phyloP scores from a whole-genome alignment of 2,888 invertebrate species.

The Macrophya alboannulata region DNA sequence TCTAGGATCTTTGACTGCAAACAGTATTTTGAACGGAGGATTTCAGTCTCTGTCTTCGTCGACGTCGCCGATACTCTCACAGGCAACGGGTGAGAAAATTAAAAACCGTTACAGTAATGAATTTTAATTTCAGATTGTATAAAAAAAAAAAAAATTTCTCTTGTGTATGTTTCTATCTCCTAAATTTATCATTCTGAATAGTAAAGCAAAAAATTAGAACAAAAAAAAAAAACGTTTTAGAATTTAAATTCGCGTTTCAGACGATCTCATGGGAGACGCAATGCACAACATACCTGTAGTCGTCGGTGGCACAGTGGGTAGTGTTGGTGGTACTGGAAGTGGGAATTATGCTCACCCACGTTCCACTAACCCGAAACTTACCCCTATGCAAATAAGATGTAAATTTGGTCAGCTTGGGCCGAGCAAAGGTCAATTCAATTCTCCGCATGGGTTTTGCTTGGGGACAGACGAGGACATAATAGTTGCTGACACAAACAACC shows the following conservation, averaged over 20 bases:
- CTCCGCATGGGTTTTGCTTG: conserved; percentile 98
- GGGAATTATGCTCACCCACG: conserved; percentile 75
- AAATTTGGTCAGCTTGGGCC: conserved; percentile 97
- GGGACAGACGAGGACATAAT: conserved; percentile 97
- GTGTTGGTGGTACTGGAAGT: conserved; percentile 71
- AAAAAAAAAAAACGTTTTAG: neutral
- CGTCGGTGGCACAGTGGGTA: conserved; percentile 73
- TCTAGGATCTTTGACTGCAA: conserved; percentile 73
- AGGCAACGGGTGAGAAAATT: conserved; percentile 72
- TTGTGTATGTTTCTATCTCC: neutral
- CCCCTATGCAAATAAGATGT: conserved; percentile 93
- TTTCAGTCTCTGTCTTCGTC: conserved; percentile 82
- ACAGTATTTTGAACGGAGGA: conserved; percentile 81
- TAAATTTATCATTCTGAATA: neutral
- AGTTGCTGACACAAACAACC: conserved; percentile 98
- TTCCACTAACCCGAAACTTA: conserved; percentile 83
- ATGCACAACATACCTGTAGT: conserved; percentile 76
- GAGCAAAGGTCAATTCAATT: conserved; percentile 96
- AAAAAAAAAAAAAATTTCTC: neutral
- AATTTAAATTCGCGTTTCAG: conserved; percentile 63
- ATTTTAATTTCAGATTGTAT: neutral
- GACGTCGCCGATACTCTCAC: conserved; percentile 84
- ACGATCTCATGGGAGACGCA: conserved; percentile 77
- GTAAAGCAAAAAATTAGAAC: neutral
- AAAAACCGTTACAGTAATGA: neutral